Base-by-base conservation (phyloP, 2,888 invertebrate genomes). In the Unio pictorum region DNA sequence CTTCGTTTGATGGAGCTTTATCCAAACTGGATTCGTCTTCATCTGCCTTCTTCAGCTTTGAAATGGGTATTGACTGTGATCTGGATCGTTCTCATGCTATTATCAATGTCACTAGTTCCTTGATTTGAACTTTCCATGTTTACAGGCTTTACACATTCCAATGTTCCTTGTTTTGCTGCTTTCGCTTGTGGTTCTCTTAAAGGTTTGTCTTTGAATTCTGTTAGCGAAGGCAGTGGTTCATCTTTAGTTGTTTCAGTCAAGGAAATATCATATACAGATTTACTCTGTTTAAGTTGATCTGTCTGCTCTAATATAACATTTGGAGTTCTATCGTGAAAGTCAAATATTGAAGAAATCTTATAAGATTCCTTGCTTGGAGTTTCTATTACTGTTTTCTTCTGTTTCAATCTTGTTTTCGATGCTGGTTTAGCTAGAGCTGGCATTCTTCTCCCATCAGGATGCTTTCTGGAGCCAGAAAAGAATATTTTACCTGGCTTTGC, bases 401-500 rank as follows among this genome's bases (percentile, higher is more conserved):
- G 45, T 11, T 45, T 45, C 45, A 45, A 76, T 23, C 72, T 71
- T 1, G 80, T 73, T 55, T 71, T 67, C 0, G 62, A 64, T 7
- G 67, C 55, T 6, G 68, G 62, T 64, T 82, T 80, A 28, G 76
- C 72, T 23, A 82, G 84, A 18, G 84, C 78, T 54, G 78, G 78
- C 69, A 84, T 82, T 28, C 86, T 76, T 20, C 77, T 75, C 15
- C 85, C 86, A 76, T 84, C 84, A 4, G 74, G 69, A n/a, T 84
- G 80, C 61, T 84, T 86, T 58, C 86, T 75, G 11, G 78, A 71
- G 6, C 80, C 84, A 62, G 81, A 74, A 71, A 84, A 86, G 28
- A 80, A 76, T 61, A 86, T 80, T 30, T 84, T 76, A 8, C 86
- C 86, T 23, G 85, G 84, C 63, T 84, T 85, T 28, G 72, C 68